Evolutionary conservation across 1,140 invertebrate species (phyloP).

Genomic region (Batillaria attramentaria): DNA sequence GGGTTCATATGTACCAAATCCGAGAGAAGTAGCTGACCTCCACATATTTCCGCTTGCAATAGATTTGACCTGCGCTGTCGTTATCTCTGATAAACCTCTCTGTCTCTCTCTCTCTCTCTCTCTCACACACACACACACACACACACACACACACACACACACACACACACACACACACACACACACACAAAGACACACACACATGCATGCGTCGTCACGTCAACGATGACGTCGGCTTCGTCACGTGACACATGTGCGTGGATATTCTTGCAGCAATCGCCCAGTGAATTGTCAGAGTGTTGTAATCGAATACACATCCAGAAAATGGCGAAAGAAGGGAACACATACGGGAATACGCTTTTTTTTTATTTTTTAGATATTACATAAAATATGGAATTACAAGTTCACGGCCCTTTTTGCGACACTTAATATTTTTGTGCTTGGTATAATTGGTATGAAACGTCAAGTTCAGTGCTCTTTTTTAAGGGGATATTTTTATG

Average conservation of each 20-base stretch:
- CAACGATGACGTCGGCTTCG: not conserved
- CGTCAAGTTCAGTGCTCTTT: too few species aligned
- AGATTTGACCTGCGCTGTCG: too few species aligned
- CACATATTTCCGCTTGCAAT: too few species aligned
- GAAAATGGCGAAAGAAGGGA: not conserved
- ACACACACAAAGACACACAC: not conserved
- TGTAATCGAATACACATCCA: not conserved
- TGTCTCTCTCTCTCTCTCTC: not conserved
- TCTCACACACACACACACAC: conserved; percentile 8
- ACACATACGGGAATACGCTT: not conserved
- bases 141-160: conserved; percentile 17
- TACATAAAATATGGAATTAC: too few species aligned
- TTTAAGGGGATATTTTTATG: too few species aligned
- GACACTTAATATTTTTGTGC: too few species aligned
- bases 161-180: conserved; percentile 9
- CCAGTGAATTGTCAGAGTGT: not conserved
- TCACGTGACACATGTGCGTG: not conserved
- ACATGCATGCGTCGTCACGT: not conserved
- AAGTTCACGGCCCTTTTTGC: too few species aligned
- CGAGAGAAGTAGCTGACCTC: not conserved
- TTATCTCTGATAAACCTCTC: too few species aligned
- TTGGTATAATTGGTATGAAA: too few species aligned
- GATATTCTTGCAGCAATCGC: not conserved
- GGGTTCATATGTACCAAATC: not conserved
- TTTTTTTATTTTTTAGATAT: too few species aligned